Conservation (phyloP, 2,797 vertebrate genomes). For the Darevskia mixta region DNA sequence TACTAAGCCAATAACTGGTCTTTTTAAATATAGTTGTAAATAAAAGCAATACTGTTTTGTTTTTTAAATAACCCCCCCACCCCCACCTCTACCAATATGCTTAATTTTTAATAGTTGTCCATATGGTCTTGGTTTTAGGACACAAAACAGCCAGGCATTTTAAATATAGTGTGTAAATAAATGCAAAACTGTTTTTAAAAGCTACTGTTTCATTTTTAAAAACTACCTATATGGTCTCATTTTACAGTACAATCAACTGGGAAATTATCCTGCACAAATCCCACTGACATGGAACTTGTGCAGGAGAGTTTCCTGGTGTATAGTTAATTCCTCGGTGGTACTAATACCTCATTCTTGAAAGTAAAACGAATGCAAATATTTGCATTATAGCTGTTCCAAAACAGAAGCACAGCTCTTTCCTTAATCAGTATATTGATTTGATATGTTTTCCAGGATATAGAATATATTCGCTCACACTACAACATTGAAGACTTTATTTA, state of each 20-base stretch:
- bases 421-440: conserved; percentile 7
- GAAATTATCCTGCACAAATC: not conserved
- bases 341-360: not conserved
- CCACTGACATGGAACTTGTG: not conserved
- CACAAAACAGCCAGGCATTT: not conserved
- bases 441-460: conserved; percentile 83
- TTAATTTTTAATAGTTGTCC: not conserved
- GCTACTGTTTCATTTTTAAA: not conserved
- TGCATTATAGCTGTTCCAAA: not conserved
- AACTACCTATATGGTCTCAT: no score
- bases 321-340: not conserved
- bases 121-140: not conserved
- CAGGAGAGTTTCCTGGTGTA: not conserved
- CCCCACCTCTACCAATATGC: no score
- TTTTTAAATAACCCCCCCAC: not conserved
- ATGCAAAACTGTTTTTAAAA: not conserved
- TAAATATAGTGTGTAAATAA: not conserved
- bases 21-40: no score
- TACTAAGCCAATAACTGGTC: not conserved
- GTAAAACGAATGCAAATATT: not conserved
- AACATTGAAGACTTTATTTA: conserved; percentile 93
- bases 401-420: not conserved
- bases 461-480: conserved; percentile 89
- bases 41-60: no score
- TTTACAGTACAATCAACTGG: no score